These are phyloP conservation scores for Anarrhichthys ocellatus DNA, from an alignment of 2,113 vertebrate genomes.

Conservation along the genomic window DNA sequence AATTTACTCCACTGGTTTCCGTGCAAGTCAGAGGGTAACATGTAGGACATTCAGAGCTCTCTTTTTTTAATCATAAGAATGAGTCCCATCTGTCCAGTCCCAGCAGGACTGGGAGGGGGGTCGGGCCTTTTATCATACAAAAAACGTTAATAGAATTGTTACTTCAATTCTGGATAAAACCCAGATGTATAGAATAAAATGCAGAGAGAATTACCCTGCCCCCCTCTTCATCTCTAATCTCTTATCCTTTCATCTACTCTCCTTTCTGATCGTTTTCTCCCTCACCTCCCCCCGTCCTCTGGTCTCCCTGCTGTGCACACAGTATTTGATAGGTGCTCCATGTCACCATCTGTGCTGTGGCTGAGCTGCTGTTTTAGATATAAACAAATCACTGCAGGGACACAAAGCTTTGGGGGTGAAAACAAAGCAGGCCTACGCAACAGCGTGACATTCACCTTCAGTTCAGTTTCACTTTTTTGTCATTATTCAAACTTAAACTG, in stretches of 20 bases:
- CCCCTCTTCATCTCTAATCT: constrained; percentile 64
- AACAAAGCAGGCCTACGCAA: background rate
- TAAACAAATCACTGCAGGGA: constrained; percentile 38
- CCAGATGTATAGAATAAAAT: constrained; percentile 46
- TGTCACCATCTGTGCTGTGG: constrained; percentile 65
- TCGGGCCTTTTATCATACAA: constrained; percentile 8
- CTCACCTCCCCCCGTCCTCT: constrained; percentile 21
- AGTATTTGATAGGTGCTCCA: constrained; percentile 60
- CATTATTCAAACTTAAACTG: background rate
- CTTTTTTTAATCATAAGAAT: constrained; percentile 60
- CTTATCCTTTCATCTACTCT: constrained; percentile 62
- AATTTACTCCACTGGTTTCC: constrained; percentile 47
- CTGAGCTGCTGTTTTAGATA: constrained; percentile 45
- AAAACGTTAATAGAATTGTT: constrained; percentile 36
- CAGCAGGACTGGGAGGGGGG: background rate
- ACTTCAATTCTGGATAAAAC: constrained; percentile 40
- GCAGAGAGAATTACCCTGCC: constrained; percentile 16
- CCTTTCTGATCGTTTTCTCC: constrained; percentile 49
- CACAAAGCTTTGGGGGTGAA: constrained; percentile 26
- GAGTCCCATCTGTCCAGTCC: constrained; percentile 62
- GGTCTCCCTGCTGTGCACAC: constrained; percentile 10
- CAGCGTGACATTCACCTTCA: background rate
- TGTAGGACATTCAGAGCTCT: constrained; percentile 21
- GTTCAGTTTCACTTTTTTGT: background rate
- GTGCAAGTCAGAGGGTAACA: constrained; percentile 32